These are phyloP conservation scores for Neoitamus cyanurus DNA, from an alignment of 2,888 invertebrate species.

Conservation along the genomic window DNA sequence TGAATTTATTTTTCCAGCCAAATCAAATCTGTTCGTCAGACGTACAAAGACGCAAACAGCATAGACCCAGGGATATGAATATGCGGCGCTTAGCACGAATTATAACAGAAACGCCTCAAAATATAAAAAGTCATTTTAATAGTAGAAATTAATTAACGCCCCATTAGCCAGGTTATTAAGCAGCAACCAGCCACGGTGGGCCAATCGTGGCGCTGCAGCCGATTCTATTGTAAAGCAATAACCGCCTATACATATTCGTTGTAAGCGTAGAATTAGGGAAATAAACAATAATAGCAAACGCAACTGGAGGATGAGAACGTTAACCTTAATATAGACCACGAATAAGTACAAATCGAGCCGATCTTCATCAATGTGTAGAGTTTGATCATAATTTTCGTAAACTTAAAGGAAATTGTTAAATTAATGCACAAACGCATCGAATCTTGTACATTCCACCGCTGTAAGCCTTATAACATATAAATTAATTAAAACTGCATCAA, in stretches of 20 bases:
- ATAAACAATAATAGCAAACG: not conserved
- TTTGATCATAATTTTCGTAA: not conserved
- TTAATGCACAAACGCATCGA: conserved; percentile 11
- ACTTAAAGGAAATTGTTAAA: not conserved
- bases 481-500: not conserved
- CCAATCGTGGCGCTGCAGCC: not conserved
- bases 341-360: not conserved
- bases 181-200: too few species aligned
- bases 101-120: not conserved
- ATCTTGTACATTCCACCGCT: conserved; percentile 31
- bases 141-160: not conserved
- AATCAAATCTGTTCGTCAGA: too few species aligned
- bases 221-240: conserved; percentile 17
- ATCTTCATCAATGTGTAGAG: not conserved
- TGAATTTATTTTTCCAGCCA: too few species aligned
- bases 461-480: conserved; percentile 18
- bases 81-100: not conserved
- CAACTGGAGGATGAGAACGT: not conserved
- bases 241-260: not conserved
- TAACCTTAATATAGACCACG: not conserved
- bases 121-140: not conserved
- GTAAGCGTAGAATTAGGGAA: not conserved
- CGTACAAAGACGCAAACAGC: too few species aligned
- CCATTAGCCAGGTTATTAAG: too few species aligned
- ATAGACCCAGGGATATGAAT: not conserved